Base-by-base conservation (phyloP, 2,113 vertebrate genomes). In the Maccullochella peelii region DNA sequence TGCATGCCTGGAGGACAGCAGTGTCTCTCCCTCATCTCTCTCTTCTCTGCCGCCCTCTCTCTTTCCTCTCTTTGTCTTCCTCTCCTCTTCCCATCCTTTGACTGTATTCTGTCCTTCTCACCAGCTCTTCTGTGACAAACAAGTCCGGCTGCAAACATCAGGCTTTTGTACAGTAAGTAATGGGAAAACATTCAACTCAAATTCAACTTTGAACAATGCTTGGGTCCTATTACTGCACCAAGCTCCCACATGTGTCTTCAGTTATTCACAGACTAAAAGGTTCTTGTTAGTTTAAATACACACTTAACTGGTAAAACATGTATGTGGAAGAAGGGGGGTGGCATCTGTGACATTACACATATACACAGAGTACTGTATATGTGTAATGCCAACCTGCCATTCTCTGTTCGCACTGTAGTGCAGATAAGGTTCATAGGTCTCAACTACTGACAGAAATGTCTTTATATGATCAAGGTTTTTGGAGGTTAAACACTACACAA, bases 161-260 rank as follows among this genome's bases (percentile, higher is more conserved):
- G 33, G 58, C 30, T 25, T 47, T 54, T 49, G 9, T 25, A 3
- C 72, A 61, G 14, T 50, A 25, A 59, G 57, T 66, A 27, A 67
- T 27, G 61, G 30, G 58, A 59, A 79, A 71, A 70, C 30, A 55
- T 73, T 77, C 61, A 27, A 52, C 25, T 70, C 52, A n/a, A n/a
- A n/a, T n/a, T n/a, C n/a, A n/a, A n/a, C n/a, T n/a, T n/a, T n/a
- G n/a, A n/a, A n/a, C n/a, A n/a, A n/a, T n/a, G 70, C 76, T 59
- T 6, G 25, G 55, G 44, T 40, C 10, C 15, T 69, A n/a, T 88
- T 82, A 5, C 47, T 52, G 30, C 50, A 49, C 23, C 2, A 7
- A 75, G 79, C 47, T 23, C 83, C n/a, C 18, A n/a, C 75, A 59
- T 63, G 59, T 76, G 86, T 73, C 82, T 57, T 14, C 25, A 40